These are phyloP conservation scores for Drosophila leonis DNA, from an alignment of 2,888 invertebrate species.

Conservation along the genomic window DNA sequence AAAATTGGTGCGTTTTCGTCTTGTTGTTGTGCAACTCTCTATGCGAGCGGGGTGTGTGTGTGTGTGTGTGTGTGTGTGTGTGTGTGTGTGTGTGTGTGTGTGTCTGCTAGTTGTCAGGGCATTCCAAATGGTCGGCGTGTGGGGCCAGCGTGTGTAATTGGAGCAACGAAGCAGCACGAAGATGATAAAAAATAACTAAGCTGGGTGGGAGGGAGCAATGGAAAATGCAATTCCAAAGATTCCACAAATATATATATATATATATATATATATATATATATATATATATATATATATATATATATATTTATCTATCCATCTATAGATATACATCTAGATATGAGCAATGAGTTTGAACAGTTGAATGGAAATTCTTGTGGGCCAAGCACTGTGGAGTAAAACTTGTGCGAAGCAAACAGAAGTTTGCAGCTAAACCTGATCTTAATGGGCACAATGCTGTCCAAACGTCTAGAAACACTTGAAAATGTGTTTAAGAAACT, in stretches of 20 bases:
- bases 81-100: slow-evolving; percentile 2
- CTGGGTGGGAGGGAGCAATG: neutral
- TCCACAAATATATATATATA: neutral
- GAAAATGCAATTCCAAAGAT: slow-evolving; percentile 14
- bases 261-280: neutral
- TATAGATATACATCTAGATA: neutral
- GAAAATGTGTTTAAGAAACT: neutral
- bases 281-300: neutral
- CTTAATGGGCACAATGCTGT: neutral
- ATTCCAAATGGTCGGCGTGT: slow-evolving; percentile 28
- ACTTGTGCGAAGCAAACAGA: neutral
- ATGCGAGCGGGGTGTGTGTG: neutral
- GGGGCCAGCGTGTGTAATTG: slow-evolving; percentile 28
- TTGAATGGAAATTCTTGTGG: slow-evolving; percentile 11
- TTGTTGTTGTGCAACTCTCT: slow-evolving; percentile 48
- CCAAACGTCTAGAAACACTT: neutral
- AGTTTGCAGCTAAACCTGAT: neutral
- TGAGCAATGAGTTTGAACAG: slow-evolving; percentile 8
- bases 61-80: slow-evolving; percentile 1
- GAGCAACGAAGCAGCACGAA: slow-evolving; percentile 11
- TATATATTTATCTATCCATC: neutral
- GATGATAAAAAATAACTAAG: too few species aligned
- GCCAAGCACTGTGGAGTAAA: neutral
- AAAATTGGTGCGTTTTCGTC: slow-evolving; percentile 49
- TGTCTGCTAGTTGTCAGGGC: slow-evolving; percentile 46